Conservation (phyloP, 2,888 invertebrate species). For the Euphydryas editha region DNA sequence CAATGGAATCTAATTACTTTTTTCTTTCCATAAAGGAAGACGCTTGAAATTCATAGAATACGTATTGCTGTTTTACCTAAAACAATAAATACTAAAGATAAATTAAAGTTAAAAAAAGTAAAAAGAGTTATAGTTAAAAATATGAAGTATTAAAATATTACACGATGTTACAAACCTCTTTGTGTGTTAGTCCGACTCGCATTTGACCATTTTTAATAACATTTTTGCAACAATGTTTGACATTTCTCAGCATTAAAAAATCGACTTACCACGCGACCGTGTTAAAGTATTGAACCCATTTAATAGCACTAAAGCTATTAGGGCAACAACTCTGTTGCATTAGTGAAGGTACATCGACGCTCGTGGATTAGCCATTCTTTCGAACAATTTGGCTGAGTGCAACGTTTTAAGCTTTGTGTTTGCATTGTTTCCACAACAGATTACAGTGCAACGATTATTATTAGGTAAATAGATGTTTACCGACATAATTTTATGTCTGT, state of each 20-base stretch:
- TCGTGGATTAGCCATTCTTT: constrained; percentile 39
- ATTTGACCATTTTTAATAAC: neutral
- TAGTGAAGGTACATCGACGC: constrained; percentile 33
- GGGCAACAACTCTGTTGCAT: constrained; percentile 37
- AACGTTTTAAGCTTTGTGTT: constrained; percentile 25
- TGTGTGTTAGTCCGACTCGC: no score
- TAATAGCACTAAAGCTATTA: constrained; percentile 35
- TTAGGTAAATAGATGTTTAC: constrained; percentile 12
- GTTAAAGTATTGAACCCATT: constrained; percentile 36
- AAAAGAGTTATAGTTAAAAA: no score
- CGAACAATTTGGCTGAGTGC: constrained; percentile 34
- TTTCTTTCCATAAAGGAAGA: no score
- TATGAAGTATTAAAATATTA: no score
- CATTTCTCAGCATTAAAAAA: constrained; percentile 12
- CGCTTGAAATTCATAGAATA: no score
- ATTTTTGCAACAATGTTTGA: constrained; percentile 7
- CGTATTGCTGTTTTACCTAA: no score
- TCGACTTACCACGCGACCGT: constrained; percentile 21
- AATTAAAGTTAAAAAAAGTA: no score
- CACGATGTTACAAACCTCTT: no score
- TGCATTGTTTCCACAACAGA: constrained; percentile 22
- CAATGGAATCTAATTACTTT: no score
- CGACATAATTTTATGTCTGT: constrained; percentile 2
- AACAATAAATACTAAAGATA: no score
- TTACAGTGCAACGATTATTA: constrained; percentile 17